Conservation (phyloP, 1,140 invertebrate species). For the Nixonia krombeini region DNA sequence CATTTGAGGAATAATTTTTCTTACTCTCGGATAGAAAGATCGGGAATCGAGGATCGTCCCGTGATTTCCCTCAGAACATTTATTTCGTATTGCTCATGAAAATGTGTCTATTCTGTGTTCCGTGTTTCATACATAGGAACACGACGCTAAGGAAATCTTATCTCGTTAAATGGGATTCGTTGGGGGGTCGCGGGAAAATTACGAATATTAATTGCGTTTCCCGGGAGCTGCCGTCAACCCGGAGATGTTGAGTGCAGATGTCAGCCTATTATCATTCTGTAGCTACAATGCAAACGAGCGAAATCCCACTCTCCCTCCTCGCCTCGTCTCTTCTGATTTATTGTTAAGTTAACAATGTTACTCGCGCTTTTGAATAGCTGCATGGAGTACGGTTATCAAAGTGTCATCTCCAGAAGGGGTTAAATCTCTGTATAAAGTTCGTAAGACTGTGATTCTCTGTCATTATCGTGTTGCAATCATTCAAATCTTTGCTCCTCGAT, state of each 20-base stretch:
- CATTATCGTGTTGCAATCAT: conserved; percentile 41
- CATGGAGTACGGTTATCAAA: conserved; percentile 68
- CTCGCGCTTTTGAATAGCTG: conserved; percentile 64
- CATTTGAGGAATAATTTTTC: too few relatives aligned
- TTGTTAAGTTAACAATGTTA: conserved; percentile 72
- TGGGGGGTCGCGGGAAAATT: conserved; percentile 63
- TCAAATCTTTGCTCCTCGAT: conserved; percentile 22
- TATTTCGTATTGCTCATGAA: conserved; percentile 32
- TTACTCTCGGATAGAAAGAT: too few relatives aligned
- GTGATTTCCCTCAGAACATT: conserved; percentile 16
- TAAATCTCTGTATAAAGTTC: conserved; percentile 47
- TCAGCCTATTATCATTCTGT: conserved; percentile 71
- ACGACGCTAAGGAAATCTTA: conserved; percentile 46
- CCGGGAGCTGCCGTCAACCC: conserved; percentile 58
- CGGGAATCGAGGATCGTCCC: too few relatives aligned
- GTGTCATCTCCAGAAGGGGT: conserved; percentile 60
- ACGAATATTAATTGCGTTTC: conserved; percentile 71
- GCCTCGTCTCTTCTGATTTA: conserved; percentile 59
- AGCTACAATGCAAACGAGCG: conserved; percentile 58
- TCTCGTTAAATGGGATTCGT: conserved; percentile 56
- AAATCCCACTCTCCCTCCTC: conserved; percentile 45
- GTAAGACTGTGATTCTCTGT: conserved; percentile 41
- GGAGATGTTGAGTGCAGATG: conserved; percentile 70
- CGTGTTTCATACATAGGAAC: conserved; percentile 37
- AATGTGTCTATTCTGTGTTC: conserved; percentile 40